phyloP scores from a whole-genome alignment of 2,888 invertebrate species.

The Drosophila stalkeri region DNA sequence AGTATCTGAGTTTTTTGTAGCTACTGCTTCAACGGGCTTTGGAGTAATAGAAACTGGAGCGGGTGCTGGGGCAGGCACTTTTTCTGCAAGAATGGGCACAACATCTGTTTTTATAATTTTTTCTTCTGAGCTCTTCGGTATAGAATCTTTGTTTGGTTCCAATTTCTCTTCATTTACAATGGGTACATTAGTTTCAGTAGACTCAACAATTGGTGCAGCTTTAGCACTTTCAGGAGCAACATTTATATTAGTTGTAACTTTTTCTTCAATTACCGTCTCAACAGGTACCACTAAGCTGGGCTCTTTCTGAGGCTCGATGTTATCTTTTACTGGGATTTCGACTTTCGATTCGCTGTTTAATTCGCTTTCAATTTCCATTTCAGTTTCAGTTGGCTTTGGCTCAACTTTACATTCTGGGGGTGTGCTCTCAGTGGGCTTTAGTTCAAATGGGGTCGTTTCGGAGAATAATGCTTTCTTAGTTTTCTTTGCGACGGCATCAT shows the following conservation, averaged over 20 bases:
- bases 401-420: slow-evolving; percentile 34
- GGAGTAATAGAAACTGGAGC: background rate
- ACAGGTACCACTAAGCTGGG: background rate
- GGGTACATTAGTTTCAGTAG: slow-evolving; percentile 19
- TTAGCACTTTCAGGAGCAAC: slow-evolving; percentile 12
- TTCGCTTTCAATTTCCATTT: slow-evolving; percentile 13
- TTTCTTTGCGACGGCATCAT: slow-evolving; percentile 84
- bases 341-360: background rate
- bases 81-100: background rate
- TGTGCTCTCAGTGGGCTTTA: slow-evolving; percentile 20
- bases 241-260: background rate
- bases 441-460: slow-evolving; percentile 59
- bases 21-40: slow-evolving; percentile 10
- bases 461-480: slow-evolving; percentile 84
- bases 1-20: slow-evolving; percentile 4
- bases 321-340: slow-evolving; percentile 12
- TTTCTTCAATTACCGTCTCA: slow-evolving; percentile 15
- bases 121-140: slow-evolving; percentile 1
- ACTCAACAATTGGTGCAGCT: slow-evolving; percentile 25
- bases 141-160: background rate
- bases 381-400: slow-evolving; percentile 14
- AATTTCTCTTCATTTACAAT: slow-evolving; percentile 3
- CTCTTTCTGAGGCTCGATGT: slow-evolving; percentile 13
- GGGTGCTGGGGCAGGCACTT: background rate
- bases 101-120: slow-evolving; percentile 13